Evolutionary conservation across 2,797 vertebrate genomes (phyloP).

Genomic region (Poecilia gillii): DNA sequence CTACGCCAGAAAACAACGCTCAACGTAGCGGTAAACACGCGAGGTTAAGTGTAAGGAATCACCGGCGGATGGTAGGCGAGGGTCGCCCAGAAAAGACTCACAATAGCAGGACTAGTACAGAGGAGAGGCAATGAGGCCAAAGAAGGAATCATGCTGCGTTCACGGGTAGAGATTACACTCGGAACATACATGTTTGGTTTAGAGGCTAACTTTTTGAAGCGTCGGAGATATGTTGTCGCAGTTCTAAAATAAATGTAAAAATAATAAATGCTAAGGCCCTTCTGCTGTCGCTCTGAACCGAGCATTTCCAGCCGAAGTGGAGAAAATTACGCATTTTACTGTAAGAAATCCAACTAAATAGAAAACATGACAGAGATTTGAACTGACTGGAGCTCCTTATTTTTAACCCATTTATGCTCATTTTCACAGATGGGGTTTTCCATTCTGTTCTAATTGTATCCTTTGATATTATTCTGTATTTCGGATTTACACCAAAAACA

Average conservation of each 20-base stretch:
- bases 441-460: background rate
- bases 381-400: background rate
- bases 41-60: constrained; percentile 49
- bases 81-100: constrained; percentile 63
- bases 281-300: background rate
- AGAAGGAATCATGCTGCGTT: constrained; percentile 66
- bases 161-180: constrained; percentile 40
- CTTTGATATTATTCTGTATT: background rate
- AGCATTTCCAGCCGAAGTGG: background rate
- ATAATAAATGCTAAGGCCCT: background rate
- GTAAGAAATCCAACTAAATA: background rate
- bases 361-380: background rate
- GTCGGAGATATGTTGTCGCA: background rate
- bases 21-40: constrained; percentile 30
- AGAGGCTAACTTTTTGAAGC: background rate
- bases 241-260: background rate
- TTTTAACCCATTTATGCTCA: background rate
- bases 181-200: constrained; percentile 9
- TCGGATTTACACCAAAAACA: background rate
- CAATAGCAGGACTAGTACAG: constrained; percentile 71
- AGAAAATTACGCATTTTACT: background rate
- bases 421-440: background rate
- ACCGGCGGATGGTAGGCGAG: constrained; percentile 65
- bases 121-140: constrained; percentile 68
- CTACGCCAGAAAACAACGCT: constrained; percentile 14